phyloP scores from a whole-genome alignment of 1,140 invertebrate species.

The Sesamia nonagrioides region DNA sequence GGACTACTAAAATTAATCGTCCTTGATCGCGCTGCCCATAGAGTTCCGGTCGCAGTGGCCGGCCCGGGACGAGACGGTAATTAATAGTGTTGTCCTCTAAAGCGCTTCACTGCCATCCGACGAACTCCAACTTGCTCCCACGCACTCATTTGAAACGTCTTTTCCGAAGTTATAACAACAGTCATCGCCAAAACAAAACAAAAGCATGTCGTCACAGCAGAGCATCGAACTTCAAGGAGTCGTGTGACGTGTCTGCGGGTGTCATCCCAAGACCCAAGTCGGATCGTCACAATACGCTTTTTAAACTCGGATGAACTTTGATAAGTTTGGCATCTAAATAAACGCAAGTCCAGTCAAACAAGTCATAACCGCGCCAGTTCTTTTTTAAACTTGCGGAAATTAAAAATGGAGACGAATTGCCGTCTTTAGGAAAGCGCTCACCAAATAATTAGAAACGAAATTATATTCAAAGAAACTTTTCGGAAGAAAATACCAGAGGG shows the following conservation, averaged over 20 bases:
- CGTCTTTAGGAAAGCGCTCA: slow-evolving; percentile 31
- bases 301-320: slow-evolving; percentile 16
- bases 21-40: too few relatives aligned
- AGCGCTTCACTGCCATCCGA: neutral
- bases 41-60: neutral
- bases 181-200: neutral
- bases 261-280: neutral
- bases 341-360: neutral
- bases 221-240: neutral
- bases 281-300: neutral
- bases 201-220: neutral
- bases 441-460: slow-evolving; percentile 50
- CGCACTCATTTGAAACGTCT: too few relatives aligned
- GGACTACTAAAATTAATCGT: slow-evolving; percentile 11
- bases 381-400: neutral
- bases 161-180: too few relatives aligned
- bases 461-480: slow-evolving; percentile 47
- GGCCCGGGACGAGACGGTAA: slow-evolving; percentile 1
- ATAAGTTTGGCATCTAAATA: neutral
- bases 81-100: neutral
- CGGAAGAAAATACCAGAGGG: slow-evolving; percentile 32
- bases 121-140: too few relatives aligned
- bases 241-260: neutral
- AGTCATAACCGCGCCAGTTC: neutral
- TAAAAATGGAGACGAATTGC: slow-evolving; percentile 40